Conservation (phyloP, 1,140 invertebrate species). For the Drosophila setifemur region DNA sequence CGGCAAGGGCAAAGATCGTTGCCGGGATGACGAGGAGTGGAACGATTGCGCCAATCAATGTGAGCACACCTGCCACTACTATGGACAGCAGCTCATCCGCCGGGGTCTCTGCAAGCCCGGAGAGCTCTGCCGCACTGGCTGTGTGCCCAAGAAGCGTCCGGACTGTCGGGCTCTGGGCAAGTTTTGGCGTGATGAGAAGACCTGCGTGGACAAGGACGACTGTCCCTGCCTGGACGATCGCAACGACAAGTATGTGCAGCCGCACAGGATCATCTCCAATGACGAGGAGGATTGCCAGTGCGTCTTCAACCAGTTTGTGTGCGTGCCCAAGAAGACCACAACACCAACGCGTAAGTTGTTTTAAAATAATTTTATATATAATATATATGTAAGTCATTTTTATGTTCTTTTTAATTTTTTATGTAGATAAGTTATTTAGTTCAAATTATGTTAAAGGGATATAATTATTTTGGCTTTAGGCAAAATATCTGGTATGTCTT, state of each 20-base stretch:
- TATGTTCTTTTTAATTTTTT: too few relatives aligned
- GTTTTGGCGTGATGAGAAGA: conserved; percentile 87
- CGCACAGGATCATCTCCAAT: conserved; percentile 64
- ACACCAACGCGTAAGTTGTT: background rate
- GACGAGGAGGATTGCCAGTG: conserved; percentile 87
- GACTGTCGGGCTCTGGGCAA: conserved; percentile 52
- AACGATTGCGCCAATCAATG: conserved; percentile 86
- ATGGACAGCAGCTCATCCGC: conserved; percentile 67
- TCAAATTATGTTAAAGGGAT: too few relatives aligned
- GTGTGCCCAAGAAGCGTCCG: conserved; percentile 75
- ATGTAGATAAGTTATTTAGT: too few relatives aligned
- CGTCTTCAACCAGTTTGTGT: conserved; percentile 87
- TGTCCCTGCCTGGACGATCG: conserved; percentile 88
- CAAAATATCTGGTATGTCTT: too few relatives aligned
- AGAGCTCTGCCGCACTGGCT: conserved; percentile 75
- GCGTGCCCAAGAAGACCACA: conserved; percentile 83
- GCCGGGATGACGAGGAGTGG: conserved; percentile 82
- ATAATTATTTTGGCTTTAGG: too few relatives aligned
- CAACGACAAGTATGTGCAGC: conserved; percentile 84
- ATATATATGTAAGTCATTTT: too few relatives aligned
- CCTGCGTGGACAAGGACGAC: conserved; percentile 87
- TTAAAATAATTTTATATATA: too few relatives aligned
- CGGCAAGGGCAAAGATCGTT: conserved; percentile 82
- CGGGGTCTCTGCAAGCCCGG: conserved; percentile 66
- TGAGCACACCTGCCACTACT: conserved; percentile 85